phyloP scores from a whole-genome alignment of 2,888 invertebrate species.

The Synergus itoensis region DNA sequence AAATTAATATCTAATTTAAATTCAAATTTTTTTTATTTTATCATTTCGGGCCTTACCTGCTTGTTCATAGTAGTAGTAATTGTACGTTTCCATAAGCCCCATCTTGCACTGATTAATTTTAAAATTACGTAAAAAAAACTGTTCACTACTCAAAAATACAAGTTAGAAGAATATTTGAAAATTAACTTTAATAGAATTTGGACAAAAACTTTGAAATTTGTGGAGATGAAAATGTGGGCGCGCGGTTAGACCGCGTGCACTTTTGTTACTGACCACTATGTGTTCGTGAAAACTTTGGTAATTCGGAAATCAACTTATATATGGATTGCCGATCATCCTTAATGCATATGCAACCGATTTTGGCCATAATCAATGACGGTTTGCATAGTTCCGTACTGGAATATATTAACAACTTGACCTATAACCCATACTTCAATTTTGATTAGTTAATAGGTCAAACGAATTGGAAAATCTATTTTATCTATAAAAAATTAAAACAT shows the following conservation, averaged over 20 bases:
- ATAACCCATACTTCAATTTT: neutral
- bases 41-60: constrained; percentile 51
- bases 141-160: neutral
- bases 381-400: constrained; percentile 9
- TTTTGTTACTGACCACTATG: constrained; percentile 32
- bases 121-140: neutral
- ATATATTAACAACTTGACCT: constrained; percentile 30
- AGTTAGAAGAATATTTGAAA: neutral
- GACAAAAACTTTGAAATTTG: constrained; percentile 16
- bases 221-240: neutral
- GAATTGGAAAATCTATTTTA: neutral
- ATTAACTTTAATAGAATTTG: neutral
- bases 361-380: constrained; percentile 14
- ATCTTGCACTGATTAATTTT: constrained; percentile 43
- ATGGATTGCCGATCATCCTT: constrained; percentile 38
- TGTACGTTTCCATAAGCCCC: constrained; percentile 50
- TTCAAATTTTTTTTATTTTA: neutral
- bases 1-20: neutral
- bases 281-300: constrained; percentile 23
- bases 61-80: constrained; percentile 52
- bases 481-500: neutral
- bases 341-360: constrained; percentile 41
- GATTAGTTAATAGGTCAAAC: neutral
- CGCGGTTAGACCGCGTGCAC: constrained; percentile 35
- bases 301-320: constrained; percentile 33